These are phyloP conservation scores for Caloenas nicobarica DNA, from an alignment of 2,113 vertebrate genomes.

Conservation along the genomic window DNA sequence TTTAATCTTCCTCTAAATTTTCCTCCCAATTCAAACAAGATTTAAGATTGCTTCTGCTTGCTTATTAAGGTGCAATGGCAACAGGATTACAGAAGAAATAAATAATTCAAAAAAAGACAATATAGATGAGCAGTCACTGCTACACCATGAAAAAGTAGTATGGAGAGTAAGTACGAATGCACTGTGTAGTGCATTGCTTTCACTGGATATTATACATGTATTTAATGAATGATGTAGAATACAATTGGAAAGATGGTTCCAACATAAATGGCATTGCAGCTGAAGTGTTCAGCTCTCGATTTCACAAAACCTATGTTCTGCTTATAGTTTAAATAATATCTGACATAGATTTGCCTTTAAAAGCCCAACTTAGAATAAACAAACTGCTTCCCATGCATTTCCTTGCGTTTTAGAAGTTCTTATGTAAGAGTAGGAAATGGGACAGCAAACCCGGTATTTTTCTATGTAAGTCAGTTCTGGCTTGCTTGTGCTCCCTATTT, in stretches of 20 bases:
- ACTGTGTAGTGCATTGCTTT: neutral
- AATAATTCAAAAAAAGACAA: neutral
- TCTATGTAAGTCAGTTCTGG: neutral
- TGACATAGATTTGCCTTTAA: neutral
- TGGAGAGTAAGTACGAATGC: fast-evolving
- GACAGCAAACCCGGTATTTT: neutral
- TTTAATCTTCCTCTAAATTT: neutral
- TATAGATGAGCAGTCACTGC: neutral
- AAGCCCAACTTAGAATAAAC: neutral
- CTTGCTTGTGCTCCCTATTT: neutral
- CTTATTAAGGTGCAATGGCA: neutral
- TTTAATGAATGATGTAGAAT: neutral
- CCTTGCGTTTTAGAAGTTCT: neutral
- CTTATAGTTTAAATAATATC: neutral
- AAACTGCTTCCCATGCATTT: neutral
- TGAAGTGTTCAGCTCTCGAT: neutral
- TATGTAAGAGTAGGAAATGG: fast-evolving
- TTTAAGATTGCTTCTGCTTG: neutral
- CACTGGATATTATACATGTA: fast-evolving
- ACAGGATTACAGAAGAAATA: neutral
- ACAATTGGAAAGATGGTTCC: neutral
- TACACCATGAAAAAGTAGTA: neutral
- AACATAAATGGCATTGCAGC: neutral
- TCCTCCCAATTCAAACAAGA: neutral
- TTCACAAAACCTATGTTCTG: neutral